A percentile compares a stretch with the other conserved stretches of the same genome.
Evolutionary conservation across 2,888 invertebrate species (phyloP).

Genomic region (Erebia epiphron): DNA sequence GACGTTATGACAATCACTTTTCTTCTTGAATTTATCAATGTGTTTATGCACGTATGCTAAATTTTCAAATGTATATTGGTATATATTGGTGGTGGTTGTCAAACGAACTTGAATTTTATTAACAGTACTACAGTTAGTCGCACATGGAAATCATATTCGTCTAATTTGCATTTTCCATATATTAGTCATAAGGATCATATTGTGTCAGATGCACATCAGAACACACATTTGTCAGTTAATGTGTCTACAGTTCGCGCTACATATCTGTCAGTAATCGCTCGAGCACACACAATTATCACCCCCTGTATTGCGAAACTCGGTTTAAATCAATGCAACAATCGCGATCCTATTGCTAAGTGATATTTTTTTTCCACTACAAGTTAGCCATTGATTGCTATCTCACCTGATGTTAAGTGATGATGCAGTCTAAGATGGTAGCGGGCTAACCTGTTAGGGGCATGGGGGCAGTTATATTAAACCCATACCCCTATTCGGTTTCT

Average conservation of each 20-base stretch:
- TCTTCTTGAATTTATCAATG: no score
- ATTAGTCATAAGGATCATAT: slow-evolving; percentile 21
- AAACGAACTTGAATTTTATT: not conserved
- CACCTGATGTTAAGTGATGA: no score
- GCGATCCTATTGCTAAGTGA: not conserved
- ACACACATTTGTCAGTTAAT: slow-evolving; percentile 25
- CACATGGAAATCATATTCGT: slow-evolving; percentile 10
- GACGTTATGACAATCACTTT: no score
- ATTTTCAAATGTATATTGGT: no score
- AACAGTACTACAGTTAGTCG: not conserved
- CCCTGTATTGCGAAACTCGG: slow-evolving; percentile 7
- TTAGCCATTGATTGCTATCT: no score
- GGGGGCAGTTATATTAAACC: no score
- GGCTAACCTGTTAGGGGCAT: no score
- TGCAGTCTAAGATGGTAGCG: no score
- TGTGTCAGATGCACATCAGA: slow-evolving; percentile 23
- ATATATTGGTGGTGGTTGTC: no score
- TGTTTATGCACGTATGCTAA: no score
- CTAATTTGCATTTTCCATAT: slow-evolving; percentile 24
- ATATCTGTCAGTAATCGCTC: slow-evolving; percentile 27
- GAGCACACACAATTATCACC: slow-evolving; percentile 26
- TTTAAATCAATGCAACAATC: not conserved
- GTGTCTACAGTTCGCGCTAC: slow-evolving; percentile 22
- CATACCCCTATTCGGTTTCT: no score
- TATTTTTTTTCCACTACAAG: no score